Base-by-base conservation (phyloP, 2,113 vertebrate species). In the Grallaria varia region DNA sequence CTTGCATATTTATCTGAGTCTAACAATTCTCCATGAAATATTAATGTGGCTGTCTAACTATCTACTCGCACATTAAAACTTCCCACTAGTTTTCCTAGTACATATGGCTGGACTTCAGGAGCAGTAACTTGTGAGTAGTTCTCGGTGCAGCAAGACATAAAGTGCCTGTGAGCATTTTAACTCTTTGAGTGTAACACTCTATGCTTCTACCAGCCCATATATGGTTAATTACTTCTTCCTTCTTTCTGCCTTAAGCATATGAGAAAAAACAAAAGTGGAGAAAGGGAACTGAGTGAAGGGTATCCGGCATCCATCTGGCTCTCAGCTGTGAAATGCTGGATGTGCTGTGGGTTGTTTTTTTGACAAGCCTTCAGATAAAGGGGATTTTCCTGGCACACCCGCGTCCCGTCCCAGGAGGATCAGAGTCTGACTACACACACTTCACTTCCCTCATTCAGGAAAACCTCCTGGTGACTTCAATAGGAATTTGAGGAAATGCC, bases 1-100 rank as follows among this genome's bases (percentile, higher is more conserved):
- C 50, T 69, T 88, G 78, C 71, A 73, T 93, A 85, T 87, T 91
- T 93, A 69, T 83, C 35, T 12, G n/a, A 90, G 75, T 60, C 84
- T 84, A 91, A 92, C 49, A 82, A 82, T 85, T 89, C 49, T 16
- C 40, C 33, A 53, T 93, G 89, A 95, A 96, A 89, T 91, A 91
- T 78, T 94, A 72, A 95, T 85, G 49, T 62, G 20, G n/a, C 66
- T 85, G 50, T 76, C 67, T 94, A 89, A 90, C 80, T 59, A 89
- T 40, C 58, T 83, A 42, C 62, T 78, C 78, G 45, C 3, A 5
- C 74, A 69, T 78, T 85, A 66, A 73, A 93, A 85, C 84, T 79
- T 95, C 81, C 73, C 87, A 76, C 50, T 13, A 87, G 53, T 67
- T 94, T 85, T 87, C 50, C 74, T 50, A 82, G 75, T 50, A 44